Conservation (phyloP, 2,888 invertebrate species). For the Mechanitis mazaeus region DNA sequence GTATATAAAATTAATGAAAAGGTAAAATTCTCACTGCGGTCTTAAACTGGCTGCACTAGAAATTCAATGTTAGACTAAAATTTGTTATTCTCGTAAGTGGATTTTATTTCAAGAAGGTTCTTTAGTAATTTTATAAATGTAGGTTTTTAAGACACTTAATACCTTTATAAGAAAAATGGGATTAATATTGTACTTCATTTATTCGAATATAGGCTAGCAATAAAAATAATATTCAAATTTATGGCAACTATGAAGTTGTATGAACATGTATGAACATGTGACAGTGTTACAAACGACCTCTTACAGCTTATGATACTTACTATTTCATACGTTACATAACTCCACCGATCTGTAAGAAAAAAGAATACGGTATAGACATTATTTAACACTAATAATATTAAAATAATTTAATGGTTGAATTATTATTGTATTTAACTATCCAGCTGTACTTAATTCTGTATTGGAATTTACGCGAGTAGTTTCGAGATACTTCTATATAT, state of each 20-base stretch:
- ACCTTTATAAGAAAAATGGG: neutral
- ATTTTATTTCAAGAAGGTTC: neutral
- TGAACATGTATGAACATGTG: no score
- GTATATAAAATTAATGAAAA: neutral
- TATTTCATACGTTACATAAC: neutral
- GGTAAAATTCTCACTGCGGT: neutral
- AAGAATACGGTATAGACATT: no score
- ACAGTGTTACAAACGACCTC: slow-evolving; percentile 1
- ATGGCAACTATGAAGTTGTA: no score
- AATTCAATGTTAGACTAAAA: neutral
- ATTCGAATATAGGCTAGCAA: neutral
- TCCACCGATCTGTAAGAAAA: neutral
- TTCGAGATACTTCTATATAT: no score
- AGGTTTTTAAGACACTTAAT: neutral
- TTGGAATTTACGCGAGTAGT: no score
- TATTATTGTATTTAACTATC: no score
- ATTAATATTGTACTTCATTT: neutral
- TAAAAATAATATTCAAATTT: neutral
- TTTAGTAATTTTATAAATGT: neutral
- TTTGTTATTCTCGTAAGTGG: neutral
- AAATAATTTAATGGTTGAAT: no score
- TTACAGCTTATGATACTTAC: neutral
- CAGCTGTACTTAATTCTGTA: no score
- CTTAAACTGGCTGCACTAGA: neutral
- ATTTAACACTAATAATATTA: no score